Conservation (phyloP, 2,113 vertebrate genomes). For the Xenus cinereus region DNA sequence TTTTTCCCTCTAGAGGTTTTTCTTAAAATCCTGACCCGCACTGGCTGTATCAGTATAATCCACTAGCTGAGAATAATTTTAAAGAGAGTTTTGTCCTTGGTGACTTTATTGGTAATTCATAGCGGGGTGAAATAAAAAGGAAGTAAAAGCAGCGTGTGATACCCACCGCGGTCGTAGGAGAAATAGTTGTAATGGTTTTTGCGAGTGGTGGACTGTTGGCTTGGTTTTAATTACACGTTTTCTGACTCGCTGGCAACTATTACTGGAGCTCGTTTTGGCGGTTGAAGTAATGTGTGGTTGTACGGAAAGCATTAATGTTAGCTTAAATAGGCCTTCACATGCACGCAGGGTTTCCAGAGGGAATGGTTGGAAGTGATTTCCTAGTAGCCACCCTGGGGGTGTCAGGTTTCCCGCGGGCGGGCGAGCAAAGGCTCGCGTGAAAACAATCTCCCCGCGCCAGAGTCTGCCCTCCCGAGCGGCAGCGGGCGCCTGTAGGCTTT, state of each 20-base stretch:
- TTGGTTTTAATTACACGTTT: conserved; percentile 23
- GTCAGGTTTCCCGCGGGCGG: conserved; percentile 40
- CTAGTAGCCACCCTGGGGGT: conserved; percentile 33
- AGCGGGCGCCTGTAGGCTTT: background rate
- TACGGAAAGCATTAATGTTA: conserved; percentile 14
- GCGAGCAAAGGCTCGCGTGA: background rate
- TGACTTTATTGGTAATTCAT: background rate
- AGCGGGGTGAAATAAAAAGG: background rate
- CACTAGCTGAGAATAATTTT: background rate
- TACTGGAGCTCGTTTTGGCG: background rate
- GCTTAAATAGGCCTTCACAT: background rate
- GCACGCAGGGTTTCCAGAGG: background rate
- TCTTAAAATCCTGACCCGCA: background rate
- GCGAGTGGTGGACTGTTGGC: background rate
- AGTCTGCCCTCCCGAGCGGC: background rate
- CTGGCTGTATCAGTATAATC: background rate
- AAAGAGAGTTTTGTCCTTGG: background rate
- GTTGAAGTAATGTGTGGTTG: background rate
- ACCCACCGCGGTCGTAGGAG: background rate
- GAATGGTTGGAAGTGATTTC: conserved; percentile 25
- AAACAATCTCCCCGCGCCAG: background rate
- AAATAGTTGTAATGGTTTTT: background rate
- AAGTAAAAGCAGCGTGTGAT: background rate
- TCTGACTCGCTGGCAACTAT: background rate
- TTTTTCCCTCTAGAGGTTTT: background rate